phyloP scores from a whole-genome alignment of 2,888 invertebrate species.

The Polietes domitor region DNA sequence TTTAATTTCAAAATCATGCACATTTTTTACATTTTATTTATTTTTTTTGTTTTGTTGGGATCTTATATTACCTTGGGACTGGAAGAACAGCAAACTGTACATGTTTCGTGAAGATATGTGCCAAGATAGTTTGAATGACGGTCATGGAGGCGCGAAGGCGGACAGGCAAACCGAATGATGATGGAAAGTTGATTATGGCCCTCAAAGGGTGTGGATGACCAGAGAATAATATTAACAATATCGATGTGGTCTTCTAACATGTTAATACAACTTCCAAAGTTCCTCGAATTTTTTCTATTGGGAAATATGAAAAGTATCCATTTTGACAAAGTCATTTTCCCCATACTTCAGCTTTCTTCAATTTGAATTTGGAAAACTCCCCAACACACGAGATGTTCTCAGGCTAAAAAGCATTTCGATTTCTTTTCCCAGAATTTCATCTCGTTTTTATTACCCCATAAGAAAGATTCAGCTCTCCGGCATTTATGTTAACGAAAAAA shows the following conservation, averaged over 20 bases:
- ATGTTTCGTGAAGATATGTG: too few species aligned
- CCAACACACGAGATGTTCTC: too few species aligned
- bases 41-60: not conserved
- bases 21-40: not conserved
- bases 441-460: not conserved
- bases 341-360: not conserved
- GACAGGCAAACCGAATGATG: not conserved
- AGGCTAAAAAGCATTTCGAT: not conserved
- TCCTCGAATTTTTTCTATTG: not conserved
- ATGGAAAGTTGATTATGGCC: too few species aligned
- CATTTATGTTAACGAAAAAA: not conserved
- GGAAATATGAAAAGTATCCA: too few species aligned
- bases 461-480: not conserved
- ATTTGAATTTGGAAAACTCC: not conserved
- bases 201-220: not conserved
- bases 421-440: constrained; percentile 7
- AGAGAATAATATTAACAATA: too few species aligned
- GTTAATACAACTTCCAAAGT: not conserved
- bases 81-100: too few species aligned
- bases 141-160: not conserved
- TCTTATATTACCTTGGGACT: not conserved
- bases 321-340: too few species aligned
- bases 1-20: not conserved
- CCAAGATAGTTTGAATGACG: not conserved
- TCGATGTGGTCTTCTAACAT: too few species aligned